Evolutionary conservation across 1,140 invertebrate genomes (phyloP).

Genomic region (Lasioglossum albipes): DNA sequence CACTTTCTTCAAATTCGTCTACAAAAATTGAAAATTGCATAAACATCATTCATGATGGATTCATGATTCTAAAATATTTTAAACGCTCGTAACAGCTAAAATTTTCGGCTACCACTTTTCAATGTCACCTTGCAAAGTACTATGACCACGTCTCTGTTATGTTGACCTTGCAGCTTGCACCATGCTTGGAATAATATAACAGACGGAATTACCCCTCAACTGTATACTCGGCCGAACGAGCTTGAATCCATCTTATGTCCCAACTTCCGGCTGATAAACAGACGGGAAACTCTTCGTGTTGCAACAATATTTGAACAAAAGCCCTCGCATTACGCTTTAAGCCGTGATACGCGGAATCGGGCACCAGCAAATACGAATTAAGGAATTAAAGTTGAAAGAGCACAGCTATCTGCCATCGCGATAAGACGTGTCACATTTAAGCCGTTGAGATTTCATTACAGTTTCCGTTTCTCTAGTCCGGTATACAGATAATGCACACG

Average conservation of each 20-base stretch:
- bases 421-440: constrained; percentile 13
- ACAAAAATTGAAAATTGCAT: no score
- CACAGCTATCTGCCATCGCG: constrained; percentile 4
- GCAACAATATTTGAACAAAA: constrained; percentile 51
- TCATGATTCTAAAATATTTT: no score
- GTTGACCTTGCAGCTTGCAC: background rate
- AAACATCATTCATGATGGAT: no score
- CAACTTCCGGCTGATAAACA: constrained; percentile 42
- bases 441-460: constrained; percentile 20
- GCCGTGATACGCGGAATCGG: constrained; percentile 46
- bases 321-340: constrained; percentile 10
- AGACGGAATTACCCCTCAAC: constrained; percentile 20
- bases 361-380: constrained; percentile 41
- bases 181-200: constrained; percentile 1
- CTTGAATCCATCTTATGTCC: constrained; percentile 17
- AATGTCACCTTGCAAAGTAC: background rate
- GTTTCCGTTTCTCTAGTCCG: background rate
- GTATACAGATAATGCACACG: background rate
- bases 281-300: constrained; percentile 36
- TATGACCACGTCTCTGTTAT: background rate
- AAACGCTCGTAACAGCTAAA: no score
- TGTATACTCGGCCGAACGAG: background rate
- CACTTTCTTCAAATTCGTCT: no score
- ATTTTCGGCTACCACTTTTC: background rate
- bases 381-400: constrained; percentile 48